phyloP scores from a whole-genome alignment of 2,888 invertebrate genomes.

The Sacculina carcini region DNA sequence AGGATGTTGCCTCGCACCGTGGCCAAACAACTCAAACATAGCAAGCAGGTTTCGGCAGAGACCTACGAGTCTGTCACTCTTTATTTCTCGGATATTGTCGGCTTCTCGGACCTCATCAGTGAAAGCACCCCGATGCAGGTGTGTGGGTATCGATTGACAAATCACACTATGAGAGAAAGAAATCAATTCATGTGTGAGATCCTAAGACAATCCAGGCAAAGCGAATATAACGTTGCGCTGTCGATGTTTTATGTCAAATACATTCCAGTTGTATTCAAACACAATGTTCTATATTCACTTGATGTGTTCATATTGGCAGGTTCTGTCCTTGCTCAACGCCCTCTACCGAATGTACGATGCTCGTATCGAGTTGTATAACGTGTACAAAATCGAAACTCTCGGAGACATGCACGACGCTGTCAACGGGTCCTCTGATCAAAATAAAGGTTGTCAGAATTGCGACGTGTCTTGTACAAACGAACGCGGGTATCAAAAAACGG shows the following conservation, averaged over 20 bases:
- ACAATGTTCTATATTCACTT: no score
- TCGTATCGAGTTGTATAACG: conserved; percentile 38
- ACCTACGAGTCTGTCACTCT: conserved; percentile 12
- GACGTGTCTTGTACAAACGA: no score
- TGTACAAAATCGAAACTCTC: conserved; percentile 38
- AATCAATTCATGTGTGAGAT: conserved; percentile 46
- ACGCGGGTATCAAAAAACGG: no score
- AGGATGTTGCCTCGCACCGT: conserved; percentile 32
- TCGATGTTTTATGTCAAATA: no score
- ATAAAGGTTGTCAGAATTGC: conserved; percentile 17
- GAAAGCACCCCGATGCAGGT: conserved; percentile 12
- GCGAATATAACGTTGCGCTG: conserved; percentile 4
- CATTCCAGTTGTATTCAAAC: no score
- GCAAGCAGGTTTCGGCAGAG: conserved; percentile 21
- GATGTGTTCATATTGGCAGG: conserved; percentile 19
- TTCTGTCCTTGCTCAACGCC: conserved; percentile 35
- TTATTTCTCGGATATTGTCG: conserved; percentile 13
- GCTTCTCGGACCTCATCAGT: conserved; percentile 11
- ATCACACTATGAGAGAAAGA: no score
- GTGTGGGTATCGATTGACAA: neutral
- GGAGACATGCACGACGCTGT: conserved; percentile 18
- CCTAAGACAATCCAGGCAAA: conserved; percentile 13
- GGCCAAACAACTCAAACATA: conserved; percentile 26
- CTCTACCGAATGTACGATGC: conserved; percentile 43
- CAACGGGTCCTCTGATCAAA: conserved; percentile 20